Evolutionary conservation across 1,140 invertebrate species (phyloP).

Genomic region (Drosophila bifasciata): DNA sequence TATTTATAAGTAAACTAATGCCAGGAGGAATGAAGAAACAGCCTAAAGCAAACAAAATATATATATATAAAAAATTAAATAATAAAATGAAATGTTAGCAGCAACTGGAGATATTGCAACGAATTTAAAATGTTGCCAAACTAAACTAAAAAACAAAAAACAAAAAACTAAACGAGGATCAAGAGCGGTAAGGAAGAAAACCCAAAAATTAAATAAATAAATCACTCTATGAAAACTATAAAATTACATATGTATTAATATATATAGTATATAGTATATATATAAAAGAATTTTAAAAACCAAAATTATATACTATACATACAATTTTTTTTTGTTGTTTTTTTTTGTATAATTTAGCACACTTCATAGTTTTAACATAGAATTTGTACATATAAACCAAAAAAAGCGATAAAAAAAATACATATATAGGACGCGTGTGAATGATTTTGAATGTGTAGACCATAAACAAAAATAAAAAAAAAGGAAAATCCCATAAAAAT

Average conservation of each 20-base stretch:
- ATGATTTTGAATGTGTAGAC: slow-evolving; percentile 38
- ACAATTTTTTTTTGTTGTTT: slow-evolving; percentile 43
- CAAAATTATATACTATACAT: slow-evolving; percentile 66
- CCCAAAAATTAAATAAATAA: slow-evolving; percentile 30
- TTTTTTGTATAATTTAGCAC: slow-evolving; percentile 75
- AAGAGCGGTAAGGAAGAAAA: not conserved
- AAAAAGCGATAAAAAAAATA: slow-evolving; percentile 36
- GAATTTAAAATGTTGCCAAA: slow-evolving; percentile 81
- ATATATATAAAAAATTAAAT: not conserved
- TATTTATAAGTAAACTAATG: slow-evolving; percentile 78
- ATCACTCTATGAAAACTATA: slow-evolving; percentile 49
- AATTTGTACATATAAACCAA: slow-evolving; percentile 74
- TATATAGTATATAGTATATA: slow-evolving; percentile 58
- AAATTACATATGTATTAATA: slow-evolving; percentile 62
- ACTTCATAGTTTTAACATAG: slow-evolving; percentile 73
- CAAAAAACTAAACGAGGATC: not conserved
- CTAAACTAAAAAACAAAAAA: slow-evolving; percentile 77
- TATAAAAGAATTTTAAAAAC: slow-evolving; percentile 65
- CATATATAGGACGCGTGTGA: slow-evolving; percentile 34
- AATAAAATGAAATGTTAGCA: slow-evolving; percentile 58
- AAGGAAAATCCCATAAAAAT: not conserved
- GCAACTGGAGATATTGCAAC: slow-evolving; percentile 80
- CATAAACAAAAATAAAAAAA: slow-evolving; percentile 22
- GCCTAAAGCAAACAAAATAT: slow-evolving; percentile 15
- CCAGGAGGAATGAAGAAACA: slow-evolving; percentile 19